Evolutionary conservation across 2,113 vertebrate genomes (phyloP), one percentile per base, ranked within the genome.

Genomic region (Panurus biarmicus): DNA sequence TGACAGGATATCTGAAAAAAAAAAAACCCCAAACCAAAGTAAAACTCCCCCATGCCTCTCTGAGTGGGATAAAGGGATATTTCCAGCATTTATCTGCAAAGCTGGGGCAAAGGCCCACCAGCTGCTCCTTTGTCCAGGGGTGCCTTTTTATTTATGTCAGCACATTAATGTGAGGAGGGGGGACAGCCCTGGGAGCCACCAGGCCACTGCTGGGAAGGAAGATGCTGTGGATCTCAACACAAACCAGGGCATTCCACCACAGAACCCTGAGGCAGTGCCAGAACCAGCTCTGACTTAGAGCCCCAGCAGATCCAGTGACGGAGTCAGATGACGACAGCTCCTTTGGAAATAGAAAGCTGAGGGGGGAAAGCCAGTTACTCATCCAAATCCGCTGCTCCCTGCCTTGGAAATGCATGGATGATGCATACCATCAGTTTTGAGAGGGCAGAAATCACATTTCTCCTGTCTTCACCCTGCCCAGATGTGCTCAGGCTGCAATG

Each of bases 221-320:
- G 58, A 53, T 1, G 11, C 60, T 28, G 15, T 6, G 9, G 38
- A 4, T 29, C 64, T 5, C 1, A 2, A 29, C 8, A 47, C 8
- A 45, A 50, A 7, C 31, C 65, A 42, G 22, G 0, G 7, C 1
- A 2, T 48, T 21, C 40, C 1, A 0, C 31, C 6, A 5, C 0
- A 0, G 80, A 83, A 86, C 65, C 12, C 21, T 0, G 0, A 28
- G 24, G 76, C 3, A 2, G 21, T 25, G 74, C 10, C 66, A 85
- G 44, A 60, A 64, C 0, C 0, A 50, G 53, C 4, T 2, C 2
- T 12, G 25, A 85, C 38, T 54, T 75, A 62, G 10, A 40, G 40
- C 40, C 40, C 40, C 40, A 40, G 40, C 40, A 40, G 40, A 40
- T 10, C 14, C 40, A 40, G 40, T 40, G 40, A 40, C 14, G 40